Base-by-base conservation (phyloP, 2,113 vertebrate species). In the Neotragus moschatus region DNA sequence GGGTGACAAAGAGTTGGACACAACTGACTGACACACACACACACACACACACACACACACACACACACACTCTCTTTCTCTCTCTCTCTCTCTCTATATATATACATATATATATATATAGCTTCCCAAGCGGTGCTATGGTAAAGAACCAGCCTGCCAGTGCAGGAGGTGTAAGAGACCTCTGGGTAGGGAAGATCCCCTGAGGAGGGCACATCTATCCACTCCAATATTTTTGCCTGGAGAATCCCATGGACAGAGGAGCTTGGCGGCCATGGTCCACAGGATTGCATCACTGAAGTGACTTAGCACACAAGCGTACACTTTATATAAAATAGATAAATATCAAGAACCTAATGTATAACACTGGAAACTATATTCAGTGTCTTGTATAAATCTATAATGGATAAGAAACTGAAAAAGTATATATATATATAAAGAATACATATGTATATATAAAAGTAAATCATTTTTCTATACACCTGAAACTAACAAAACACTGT, bases 101-200 rank as follows among this genome's bases (percentile, higher is more conserved):
- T 43, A 43, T 25, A 26, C 4, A 11, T 11, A 8, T 1, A 5
- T 21, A 36, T 11, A 36, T 23, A 36, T 15, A 70, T n/a, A 33
- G 61, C 33, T 36, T 70, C n/a, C n/a, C 9, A 36, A 23, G n/a
- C 36, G 66, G 19, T 6, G n/a, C n/a, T 70, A 70, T 39, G 19
- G n/a, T 39, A 70, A 70, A 70, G n/a, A 39, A 70, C 19, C 1
- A 5, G 0, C 36, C 19, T 73, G 36, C 19, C 66, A 73, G 39
- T 13, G 66, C 66, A 2, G n/a, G 66, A 39, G 13, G 2, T 23
- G 19, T 73, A 73, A 73, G 66, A 73, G 66, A 73, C 58, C 58
- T 30, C 58, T 73, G 36, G n/a, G 17, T 36, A 11, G 36, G 10
- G 36, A 73, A 73, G 36, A 39, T 39, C 36, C 36, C 21, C n/a